Evolutionary conservation across 92 coral and sea anemone genomes (phyloP).

Genomic region (Epizoanthus scotinus): DNA sequence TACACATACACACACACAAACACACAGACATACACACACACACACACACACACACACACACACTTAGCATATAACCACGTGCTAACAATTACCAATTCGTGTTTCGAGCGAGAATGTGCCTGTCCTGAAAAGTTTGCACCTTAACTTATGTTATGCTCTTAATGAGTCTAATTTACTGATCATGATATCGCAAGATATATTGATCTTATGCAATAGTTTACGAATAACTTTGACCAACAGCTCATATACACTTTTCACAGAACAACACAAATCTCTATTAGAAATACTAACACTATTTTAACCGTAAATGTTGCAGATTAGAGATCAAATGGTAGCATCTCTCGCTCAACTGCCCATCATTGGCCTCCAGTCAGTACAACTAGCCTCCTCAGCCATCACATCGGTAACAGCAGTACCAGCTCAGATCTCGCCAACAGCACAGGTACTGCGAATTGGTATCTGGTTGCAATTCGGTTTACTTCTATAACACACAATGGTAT

Average conservation of each 20-base stretch:
- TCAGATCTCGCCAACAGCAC: slow-evolving; percentile 57
- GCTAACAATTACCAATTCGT: background rate
- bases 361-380: slow-evolving; percentile 51
- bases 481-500: too few species aligned
- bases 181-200: too few species aligned
- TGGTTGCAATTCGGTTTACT: too few species aligned
- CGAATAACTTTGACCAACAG: too few species aligned
- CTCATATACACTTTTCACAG: too few species aligned
- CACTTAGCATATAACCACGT: too few species aligned
- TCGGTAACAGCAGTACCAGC: slow-evolving; percentile 45
- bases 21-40: too few species aligned
- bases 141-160: background rate
- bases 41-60: too few species aligned
- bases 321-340: slow-evolving; percentile 37
- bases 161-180: background rate
- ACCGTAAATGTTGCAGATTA: slow-evolving; percentile 43
- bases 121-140: background rate
- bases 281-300: background rate
- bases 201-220: too few species aligned
- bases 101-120: background rate
- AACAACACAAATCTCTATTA: too few species aligned
- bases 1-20: too few species aligned
- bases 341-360: slow-evolving; percentile 44
- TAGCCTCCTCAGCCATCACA: slow-evolving; percentile 53
- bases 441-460: slow-evolving; percentile 50